These are phyloP conservation scores for Pinctada fucata DNA, from an alignment of 2,888 invertebrate genomes.

Conservation along the genomic window DNA sequence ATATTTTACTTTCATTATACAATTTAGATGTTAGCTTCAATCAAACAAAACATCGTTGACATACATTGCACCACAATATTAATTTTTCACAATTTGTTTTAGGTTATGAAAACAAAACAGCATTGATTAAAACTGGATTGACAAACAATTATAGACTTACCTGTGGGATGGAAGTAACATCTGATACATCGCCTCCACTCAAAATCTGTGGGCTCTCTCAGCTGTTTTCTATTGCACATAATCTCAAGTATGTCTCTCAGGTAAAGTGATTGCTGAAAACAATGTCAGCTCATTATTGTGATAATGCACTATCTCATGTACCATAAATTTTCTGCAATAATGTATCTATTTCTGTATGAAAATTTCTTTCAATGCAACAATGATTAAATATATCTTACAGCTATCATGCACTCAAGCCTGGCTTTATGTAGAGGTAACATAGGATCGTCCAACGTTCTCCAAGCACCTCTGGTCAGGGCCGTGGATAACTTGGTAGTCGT, in stretches of 20 bases:
- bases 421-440: constrained; percentile 71
- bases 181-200: constrained; percentile 75
- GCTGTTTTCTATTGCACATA: constrained; percentile 67
- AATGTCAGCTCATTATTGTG: background rate
- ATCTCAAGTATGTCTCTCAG: constrained; percentile 73
- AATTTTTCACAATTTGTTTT: no score
- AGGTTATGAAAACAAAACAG: no score
- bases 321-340: background rate
- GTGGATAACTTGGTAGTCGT: constrained; percentile 67
- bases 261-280: constrained; percentile 72
- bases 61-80: no score
- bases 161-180: constrained; percentile 70
- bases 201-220: constrained; percentile 75
- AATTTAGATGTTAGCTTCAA: no score
- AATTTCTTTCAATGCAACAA: no score
- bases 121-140: no score
- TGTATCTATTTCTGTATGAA: background rate
- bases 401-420: constrained; percentile 74
- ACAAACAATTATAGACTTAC: constrained; percentile 48
- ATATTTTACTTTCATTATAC: no score
- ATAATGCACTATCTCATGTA: background rate
- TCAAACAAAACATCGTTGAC: no score
- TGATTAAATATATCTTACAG: constrained; percentile 58
- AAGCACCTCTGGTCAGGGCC: constrained; percentile 63
- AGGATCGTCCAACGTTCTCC: constrained; percentile 70